phyloP scores from a whole-genome alignment of 2,888 invertebrate genomes.

The Boloria euphrosyne region DNA sequence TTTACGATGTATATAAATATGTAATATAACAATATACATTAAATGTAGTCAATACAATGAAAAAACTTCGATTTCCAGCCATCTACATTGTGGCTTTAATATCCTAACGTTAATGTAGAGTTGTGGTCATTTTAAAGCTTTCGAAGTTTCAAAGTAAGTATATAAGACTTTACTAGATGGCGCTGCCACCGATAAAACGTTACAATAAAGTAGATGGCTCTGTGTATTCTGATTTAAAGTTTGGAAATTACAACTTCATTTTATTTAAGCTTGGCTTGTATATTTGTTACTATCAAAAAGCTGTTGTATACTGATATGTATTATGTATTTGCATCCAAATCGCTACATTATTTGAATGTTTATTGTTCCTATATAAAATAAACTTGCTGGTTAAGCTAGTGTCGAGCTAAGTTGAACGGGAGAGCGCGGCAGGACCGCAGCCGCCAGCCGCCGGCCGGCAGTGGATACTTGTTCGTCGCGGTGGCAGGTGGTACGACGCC shows the following conservation, averaged over 20 bases:
- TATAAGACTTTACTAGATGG: slow-evolving; percentile 17
- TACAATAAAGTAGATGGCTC: slow-evolving; percentile 21
- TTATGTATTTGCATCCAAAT: too few relatives aligned
- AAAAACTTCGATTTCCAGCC: neutral
- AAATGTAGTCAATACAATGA: neutral
- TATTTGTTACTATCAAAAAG: too few relatives aligned
- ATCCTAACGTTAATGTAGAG: neutral
- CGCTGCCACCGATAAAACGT: neutral
- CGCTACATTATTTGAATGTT: neutral
- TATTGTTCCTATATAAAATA: slow-evolving; percentile 2
- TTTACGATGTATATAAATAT: too few relatives aligned
- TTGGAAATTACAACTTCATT: neutral
- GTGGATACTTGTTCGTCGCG: slow-evolving; percentile 72
- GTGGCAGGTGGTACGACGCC: slow-evolving; percentile 73
- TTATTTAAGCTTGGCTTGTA: too few relatives aligned
- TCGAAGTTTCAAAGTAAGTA: neutral
- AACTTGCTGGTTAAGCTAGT: slow-evolving; percentile 17
- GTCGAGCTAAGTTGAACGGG: slow-evolving; percentile 54
- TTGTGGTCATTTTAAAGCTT: neutral
- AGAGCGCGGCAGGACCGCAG: slow-evolving; percentile 41
- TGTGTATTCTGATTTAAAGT: neutral
- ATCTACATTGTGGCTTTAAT: slow-evolving; percentile 1
- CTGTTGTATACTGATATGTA: too few relatives aligned
- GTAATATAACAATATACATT: too few relatives aligned
- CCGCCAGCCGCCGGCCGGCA: slow-evolving; percentile 65